Evolutionary conservation across 2,113 vertebrate species (phyloP).

Genomic region (Megaleporinus macrocephalus): DNA sequence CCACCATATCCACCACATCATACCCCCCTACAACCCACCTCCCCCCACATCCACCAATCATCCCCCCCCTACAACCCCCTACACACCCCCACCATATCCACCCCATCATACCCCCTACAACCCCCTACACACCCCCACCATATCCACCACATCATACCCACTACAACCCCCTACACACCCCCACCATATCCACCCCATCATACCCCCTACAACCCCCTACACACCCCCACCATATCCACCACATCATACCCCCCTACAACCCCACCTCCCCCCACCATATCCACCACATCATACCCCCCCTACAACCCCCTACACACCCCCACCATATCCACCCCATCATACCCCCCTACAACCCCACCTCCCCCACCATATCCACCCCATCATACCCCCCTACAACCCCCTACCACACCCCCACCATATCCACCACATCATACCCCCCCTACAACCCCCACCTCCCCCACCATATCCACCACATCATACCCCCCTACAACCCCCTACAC

Average conservation of each 20-base stretch:
- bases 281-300: no score
- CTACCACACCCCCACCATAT: neutral
- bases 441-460: neutral
- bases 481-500: constrained; percentile 24
- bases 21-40: neutral
- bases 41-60: no score
- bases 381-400: neutral
- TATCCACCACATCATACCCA: neutral
- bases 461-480: no score
- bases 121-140: neutral
- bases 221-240: neutral
- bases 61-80: neutral
- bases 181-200: no score
- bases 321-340: no score
- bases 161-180: neutral
- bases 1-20: no score
- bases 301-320: neutral
- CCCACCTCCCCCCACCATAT: neutral
- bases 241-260: neutral
- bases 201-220: neutral
- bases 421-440: no score
- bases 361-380: no score
- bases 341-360: neutral
- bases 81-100: neutral
- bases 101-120: neutral